Percentiles rank a stretch among this genome's conserved stretches.
Evolutionary conservation across 2,113 vertebrate species (phyloP).

Genomic region (Oryzias melastigma): DNA sequence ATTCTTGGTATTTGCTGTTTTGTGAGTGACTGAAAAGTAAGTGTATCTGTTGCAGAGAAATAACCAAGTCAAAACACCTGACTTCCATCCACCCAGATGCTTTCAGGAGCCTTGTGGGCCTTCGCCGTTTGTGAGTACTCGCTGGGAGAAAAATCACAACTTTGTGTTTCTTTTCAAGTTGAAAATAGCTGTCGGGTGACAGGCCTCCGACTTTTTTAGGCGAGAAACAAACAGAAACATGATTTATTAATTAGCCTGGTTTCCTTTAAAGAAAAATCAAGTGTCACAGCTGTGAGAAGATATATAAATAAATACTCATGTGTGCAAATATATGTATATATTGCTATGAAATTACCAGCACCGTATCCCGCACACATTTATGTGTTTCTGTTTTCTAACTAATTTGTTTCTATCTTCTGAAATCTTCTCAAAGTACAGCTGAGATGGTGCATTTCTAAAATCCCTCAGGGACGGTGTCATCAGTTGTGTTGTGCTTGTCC

Average conservation of each 20-base stretch:
- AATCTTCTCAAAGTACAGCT: slow-evolving; percentile 4
- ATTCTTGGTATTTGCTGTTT: slow-evolving; percentile 9
- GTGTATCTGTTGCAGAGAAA: slow-evolving; percentile 61
- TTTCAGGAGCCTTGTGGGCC: slow-evolving; percentile 68
- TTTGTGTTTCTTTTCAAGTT: slow-evolving; percentile 14
- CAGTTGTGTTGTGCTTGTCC: slow-evolving; percentile 21
- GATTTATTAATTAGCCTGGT: slow-evolving; percentile 42
- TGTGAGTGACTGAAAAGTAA: too few relatives aligned
- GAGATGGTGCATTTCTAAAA: background rate
- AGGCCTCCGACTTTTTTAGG: slow-evolving; percentile 38
- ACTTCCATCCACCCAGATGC: slow-evolving; percentile 63
- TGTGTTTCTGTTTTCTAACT: background rate
- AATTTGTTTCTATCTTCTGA: slow-evolving; percentile 10
- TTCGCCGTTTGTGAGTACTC: slow-evolving; percentile 73
- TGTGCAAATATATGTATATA: too few relatives aligned
- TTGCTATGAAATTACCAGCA: too few relatives aligned
- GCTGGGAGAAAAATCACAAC: background rate
- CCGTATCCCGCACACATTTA: background rate
- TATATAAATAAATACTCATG: too few relatives aligned
- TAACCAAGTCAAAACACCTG: slow-evolving; percentile 73
- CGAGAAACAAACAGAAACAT: slow-evolving; percentile 20
- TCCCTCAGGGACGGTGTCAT: slow-evolving; percentile 5
- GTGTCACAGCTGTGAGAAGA: slow-evolving; percentile 14
- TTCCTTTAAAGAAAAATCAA: slow-evolving; percentile 31
- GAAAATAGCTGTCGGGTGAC: slow-evolving; percentile 53